Evolutionary conservation across 53 echinoderm and acorn worm species (phyloP), one percentile per base, ranked within the genome.

Genomic region (Hippasteria phrygiana): DNA sequence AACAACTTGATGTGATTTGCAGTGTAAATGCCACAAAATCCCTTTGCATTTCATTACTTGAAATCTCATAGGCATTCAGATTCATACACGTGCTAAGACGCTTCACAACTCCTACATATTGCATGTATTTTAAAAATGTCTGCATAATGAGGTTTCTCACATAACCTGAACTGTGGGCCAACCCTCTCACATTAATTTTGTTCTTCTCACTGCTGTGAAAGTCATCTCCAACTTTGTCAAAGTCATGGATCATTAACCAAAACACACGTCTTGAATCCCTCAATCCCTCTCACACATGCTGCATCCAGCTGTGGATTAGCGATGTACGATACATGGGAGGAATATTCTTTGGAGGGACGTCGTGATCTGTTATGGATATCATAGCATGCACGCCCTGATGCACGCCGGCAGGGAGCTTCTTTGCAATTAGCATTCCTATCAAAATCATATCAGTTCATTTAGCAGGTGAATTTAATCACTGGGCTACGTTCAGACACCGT

Each of bases 191-290:
- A 20, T 56, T 3, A 56, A 56, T 56, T 56, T 16, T 56, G 10
- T 20, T 20, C 73, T 40, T 24, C 17, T 45, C 46, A 18, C 53
- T 51, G 76, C 76, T 76, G 76, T 76, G 76, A 76, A 76, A 76
- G 76, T 76, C 76, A 48, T 76, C 76, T 50, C 48, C 27, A 12
- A 53, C 76, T 76, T 56, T 55, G 78, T 55, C n/a, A 6, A 20
- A 78, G 56, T 78, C 78, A 78, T 22, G 26, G 78, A 78, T 78
- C 55, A 78, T 78, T 78, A 78, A 37, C 56, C 59, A 36, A 38
- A 18, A 24, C 40, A 59, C 59, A 55, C 59, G 36, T 78, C 78
- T 78, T 78, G 18, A 37, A 59, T 56, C 55, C 33, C 28, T n/a
- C 54, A 12, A 33, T 53, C 51, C 55, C 17, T n/a, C 62, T n/a